Percentiles rank a stretch among this genome's conserved stretches.
phyloP scores from a whole-genome alignment of 2,113 vertebrate species.

The Machaerirhynchus nigripectus region DNA sequence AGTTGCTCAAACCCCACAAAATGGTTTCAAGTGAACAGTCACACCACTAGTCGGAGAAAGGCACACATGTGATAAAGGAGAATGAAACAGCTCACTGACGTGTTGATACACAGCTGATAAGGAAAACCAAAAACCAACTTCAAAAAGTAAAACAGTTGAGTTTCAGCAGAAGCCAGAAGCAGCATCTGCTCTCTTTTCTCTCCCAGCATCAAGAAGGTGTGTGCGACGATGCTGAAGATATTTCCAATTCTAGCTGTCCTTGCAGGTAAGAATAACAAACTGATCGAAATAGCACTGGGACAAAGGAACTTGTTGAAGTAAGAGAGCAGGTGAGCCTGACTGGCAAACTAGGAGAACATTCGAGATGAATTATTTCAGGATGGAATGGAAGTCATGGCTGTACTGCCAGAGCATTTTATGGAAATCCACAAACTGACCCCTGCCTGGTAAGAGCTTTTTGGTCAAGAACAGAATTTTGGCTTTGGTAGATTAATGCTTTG shows the following conservation, averaged over 20 bases:
- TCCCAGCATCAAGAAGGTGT: neutral
- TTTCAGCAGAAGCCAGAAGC: neutral
- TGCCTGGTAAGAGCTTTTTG: neutral
- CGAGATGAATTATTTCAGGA: neutral
- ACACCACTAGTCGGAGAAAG: slow-evolving; percentile 45
- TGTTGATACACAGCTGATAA: slow-evolving; percentile 50
- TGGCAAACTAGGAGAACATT: neutral
- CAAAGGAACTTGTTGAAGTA: neutral
- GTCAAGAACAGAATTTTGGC: neutral
- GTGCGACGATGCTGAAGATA: slow-evolving; percentile 12
- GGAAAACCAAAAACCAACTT: slow-evolving; percentile 26
- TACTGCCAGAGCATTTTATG: neutral
- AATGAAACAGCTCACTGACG: slow-evolving; percentile 49
- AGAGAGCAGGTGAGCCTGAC: neutral
- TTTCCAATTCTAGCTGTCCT: slow-evolving; percentile 18
- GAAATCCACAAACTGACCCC: neutral
- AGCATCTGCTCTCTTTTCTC: neutral
- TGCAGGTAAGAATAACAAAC: slow-evolving; percentile 51
- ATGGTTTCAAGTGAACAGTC: slow-evolving; percentile 36
- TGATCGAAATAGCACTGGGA: neutral
- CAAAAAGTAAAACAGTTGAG: neutral
- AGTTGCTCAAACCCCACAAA: neutral
- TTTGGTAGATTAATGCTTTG: neutral
- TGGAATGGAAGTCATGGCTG: neutral
- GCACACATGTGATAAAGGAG: slow-evolving; percentile 52